Conservation (phyloP, 1,140 invertebrate genomes). For the Phenacoccus solenopsis region DNA sequence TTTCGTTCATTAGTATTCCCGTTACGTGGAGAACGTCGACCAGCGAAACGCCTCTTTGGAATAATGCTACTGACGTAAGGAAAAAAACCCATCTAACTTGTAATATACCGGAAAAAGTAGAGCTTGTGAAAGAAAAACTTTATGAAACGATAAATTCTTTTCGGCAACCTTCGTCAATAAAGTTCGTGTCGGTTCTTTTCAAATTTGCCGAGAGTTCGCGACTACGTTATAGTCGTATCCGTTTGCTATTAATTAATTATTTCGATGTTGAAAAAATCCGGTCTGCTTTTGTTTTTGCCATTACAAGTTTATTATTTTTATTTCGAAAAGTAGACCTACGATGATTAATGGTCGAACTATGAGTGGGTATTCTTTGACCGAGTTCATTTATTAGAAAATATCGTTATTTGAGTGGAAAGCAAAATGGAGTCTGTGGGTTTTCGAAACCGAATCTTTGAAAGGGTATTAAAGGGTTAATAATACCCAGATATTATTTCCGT, state of each 20-base stretch:
- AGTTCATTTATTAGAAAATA: not conserved
- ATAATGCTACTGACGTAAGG: not conserved
- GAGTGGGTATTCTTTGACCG: not conserved
- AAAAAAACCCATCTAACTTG: not conserved
- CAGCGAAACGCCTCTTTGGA: not conserved
- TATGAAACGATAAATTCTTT: not conserved
- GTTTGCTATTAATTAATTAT: not conserved
- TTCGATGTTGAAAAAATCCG: not conserved
- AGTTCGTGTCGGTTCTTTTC: not conserved
- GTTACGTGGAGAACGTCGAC: not conserved
- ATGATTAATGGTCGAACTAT: not conserved
- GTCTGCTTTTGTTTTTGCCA: not conserved
- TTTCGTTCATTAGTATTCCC: conserved; percentile 1
- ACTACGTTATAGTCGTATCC: not conserved
- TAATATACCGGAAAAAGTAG: not conserved
- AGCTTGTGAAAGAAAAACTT: not conserved
- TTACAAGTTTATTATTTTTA: not conserved
- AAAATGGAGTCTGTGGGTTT: too few relatives aligned
- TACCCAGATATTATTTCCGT: not conserved
- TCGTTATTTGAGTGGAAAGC: not conserved
- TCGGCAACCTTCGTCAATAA: not conserved
- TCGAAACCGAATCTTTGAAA: not conserved
- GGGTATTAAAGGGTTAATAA: not conserved
- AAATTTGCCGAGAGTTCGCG: not conserved
- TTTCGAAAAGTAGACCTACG: not conserved